Base-by-base conservation (phyloP, 2,113 vertebrate genomes). In the Brienomyrus longianalis region DNA sequence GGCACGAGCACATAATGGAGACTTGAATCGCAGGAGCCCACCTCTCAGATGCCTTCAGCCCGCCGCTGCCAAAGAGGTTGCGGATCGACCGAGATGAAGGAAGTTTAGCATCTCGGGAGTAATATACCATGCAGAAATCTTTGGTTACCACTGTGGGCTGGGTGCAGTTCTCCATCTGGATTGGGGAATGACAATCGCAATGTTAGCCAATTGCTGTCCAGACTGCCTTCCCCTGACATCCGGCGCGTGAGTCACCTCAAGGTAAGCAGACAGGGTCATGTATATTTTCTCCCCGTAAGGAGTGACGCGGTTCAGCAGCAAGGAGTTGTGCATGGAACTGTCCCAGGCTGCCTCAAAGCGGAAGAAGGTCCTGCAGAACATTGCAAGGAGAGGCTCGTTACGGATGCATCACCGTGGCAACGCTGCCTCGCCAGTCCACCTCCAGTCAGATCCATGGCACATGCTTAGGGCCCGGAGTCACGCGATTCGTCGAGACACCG, bases 71-170 rank as follows among this genome's bases (percentile, higher is more conserved):
- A 3, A 99, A 99, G 66, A 99, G 96, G 93, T 97, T 99, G 45
- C 97, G 97, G 87, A 99, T 99, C 62, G 98, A 99, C 89, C 98
- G 97, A 0, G 98, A 97, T 11, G 98, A 97, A 0, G 98, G 97
- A 50, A 99, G 97, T 93, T 98, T 99, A 91, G 98, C 96, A 0
- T 99, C 98, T 1, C 98, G 96, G 6, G 98, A 98, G 93, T 99
- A 97, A 94, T 99, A 99, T 89, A 99, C 97, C 98, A 99, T 99
- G 95, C 98, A 98, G 95, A 99, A 96, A 93, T 99, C 98, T 96
- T 99, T 99, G 96, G 98, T 99, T 94, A 99, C 95, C 87, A 99
- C 95, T 0, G 98, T 97, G 0, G 98, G 98, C 92, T 99, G 98
- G 0, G 97, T 97, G 92, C 98, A 99, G 93, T 97, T 98, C 95